Conservation (phyloP, 2,113 vertebrate species). For the Antennarius striatus region DNA sequence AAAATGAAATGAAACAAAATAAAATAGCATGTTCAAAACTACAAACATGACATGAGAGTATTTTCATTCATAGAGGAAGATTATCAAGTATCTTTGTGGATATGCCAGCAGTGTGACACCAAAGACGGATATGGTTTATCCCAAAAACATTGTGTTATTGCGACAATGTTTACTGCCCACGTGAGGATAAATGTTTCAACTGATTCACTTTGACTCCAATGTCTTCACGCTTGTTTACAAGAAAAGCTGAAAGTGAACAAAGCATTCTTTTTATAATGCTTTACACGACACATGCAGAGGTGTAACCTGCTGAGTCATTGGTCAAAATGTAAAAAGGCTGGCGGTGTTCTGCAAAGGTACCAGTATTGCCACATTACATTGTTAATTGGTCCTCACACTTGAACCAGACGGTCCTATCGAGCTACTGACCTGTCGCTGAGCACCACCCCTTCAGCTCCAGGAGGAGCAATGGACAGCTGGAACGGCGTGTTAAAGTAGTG, state of each 20-base stretch:
- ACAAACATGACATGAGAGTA: neutral
- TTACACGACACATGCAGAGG: neutral
- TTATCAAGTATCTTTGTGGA: neutral
- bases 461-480: slow-evolving; percentile 95
- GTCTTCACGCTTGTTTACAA: neutral
- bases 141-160: slow-evolving; percentile 15
- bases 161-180: neutral
- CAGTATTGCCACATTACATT: neutral
- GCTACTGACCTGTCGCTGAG: slow-evolving; percentile 80
- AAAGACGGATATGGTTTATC: slow-evolving; percentile 5
- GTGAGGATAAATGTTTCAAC: neutral
- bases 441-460: slow-evolving; percentile 91
- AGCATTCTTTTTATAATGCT: too few species aligned
- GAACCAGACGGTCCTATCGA: neutral
- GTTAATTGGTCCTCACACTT: neutral
- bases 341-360: neutral
- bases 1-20: too few species aligned
- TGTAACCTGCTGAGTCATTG: neutral
- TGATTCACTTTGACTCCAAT: neutral
- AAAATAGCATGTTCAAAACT: too few species aligned
- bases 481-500: slow-evolving; percentile 95
- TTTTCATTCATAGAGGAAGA: neutral
- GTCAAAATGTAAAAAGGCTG: neutral
- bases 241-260: neutral
- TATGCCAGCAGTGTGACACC: neutral